A percentile compares a stretch with the other conserved stretches of the same genome.
phyloP scores from a whole-genome alignment of 2,113 vertebrate species.

The Myanophis thanlyinensis region DNA sequence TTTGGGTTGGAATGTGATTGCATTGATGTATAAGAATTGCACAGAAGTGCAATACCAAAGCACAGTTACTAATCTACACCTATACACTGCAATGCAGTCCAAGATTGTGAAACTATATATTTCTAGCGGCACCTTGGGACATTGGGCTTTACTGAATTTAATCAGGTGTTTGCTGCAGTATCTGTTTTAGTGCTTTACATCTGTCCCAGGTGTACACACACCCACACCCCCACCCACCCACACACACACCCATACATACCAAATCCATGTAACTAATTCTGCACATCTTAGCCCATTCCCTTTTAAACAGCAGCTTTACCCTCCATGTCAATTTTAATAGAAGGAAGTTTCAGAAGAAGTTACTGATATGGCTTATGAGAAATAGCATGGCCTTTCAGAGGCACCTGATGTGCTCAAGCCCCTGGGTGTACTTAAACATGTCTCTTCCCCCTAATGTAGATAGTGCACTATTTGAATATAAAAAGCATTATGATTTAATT shows the following conservation, averaged over 20 bases:
- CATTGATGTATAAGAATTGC: not conserved
- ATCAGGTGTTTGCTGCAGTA: not conserved
- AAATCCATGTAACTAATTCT: not conserved
- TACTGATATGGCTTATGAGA: not conserved
- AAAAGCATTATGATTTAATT: not conserved
- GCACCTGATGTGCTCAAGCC: not conserved
- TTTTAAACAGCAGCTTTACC: not conserved
- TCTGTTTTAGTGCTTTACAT: not conserved
- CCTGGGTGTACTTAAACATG: not conserved
- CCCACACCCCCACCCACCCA: too few relatives aligned
- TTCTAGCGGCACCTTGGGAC: not conserved
- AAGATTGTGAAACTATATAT: not conserved
- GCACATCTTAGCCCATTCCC: too few relatives aligned
- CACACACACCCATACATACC: not conserved
- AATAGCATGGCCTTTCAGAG: not conserved
- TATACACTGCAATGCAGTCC: not conserved
- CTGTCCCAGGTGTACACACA: not conserved
- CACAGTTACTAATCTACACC: not conserved
- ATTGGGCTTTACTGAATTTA: not conserved
- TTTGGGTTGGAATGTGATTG: not conserved
- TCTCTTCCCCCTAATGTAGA: not conserved
- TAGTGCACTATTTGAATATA: not conserved
- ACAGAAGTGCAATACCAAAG: not conserved
- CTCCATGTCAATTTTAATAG: not conserved
- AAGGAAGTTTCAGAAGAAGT: not conserved